phyloP scores from a whole-genome alignment of 2,797 vertebrate species.

The Channa striata region DNA sequence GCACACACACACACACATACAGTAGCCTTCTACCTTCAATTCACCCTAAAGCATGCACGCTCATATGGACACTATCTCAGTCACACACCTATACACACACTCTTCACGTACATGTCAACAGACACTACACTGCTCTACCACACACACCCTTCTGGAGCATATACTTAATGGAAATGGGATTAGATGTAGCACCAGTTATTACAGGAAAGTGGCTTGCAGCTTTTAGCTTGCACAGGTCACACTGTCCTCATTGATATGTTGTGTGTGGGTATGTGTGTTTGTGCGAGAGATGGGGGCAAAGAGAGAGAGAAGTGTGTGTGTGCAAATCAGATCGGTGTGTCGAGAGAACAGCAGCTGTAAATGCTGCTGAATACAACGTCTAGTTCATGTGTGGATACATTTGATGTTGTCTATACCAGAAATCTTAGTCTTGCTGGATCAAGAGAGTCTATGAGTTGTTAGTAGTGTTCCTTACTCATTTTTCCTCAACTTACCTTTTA shows the following conservation, averaged over 20 bases:
- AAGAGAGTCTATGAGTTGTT: too few relatives aligned
- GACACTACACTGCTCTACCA: slow-evolving; percentile 10
- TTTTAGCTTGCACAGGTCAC: slow-evolving; percentile 60
- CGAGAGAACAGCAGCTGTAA: slow-evolving; percentile 28
- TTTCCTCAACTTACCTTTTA: too few relatives aligned
- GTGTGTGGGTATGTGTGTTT: slow-evolving; percentile 37
- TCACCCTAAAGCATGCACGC: slow-evolving; percentile 32
- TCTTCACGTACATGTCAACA: slow-evolving; percentile 5
- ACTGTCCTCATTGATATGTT: slow-evolving; percentile 60
- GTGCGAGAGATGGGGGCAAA: not conserved
- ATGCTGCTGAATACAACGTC: not conserved
- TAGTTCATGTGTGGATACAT: not conserved
- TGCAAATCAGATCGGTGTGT: slow-evolving; percentile 3
- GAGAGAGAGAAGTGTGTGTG: slow-evolving; percentile 2
- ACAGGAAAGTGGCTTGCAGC: slow-evolving; percentile 71
- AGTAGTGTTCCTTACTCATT: too few relatives aligned
- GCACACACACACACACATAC: slow-evolving; percentile 7
- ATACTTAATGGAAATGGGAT: slow-evolving; percentile 75
- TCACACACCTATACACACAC: slow-evolving; percentile 30
- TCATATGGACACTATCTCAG: slow-evolving; percentile 49
- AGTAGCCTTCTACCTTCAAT: slow-evolving; percentile 41
- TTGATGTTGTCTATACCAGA: not conserved
- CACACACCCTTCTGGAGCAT: slow-evolving; percentile 29
- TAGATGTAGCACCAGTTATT: slow-evolving; percentile 73
- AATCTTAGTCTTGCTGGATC: not conserved